A percentile compares a stretch with the other conserved stretches of the same genome.
phyloP scores from a whole-genome alignment of 35 echinoderm and acorn worm genomes.

The Lytechinus variegatus region DNA sequence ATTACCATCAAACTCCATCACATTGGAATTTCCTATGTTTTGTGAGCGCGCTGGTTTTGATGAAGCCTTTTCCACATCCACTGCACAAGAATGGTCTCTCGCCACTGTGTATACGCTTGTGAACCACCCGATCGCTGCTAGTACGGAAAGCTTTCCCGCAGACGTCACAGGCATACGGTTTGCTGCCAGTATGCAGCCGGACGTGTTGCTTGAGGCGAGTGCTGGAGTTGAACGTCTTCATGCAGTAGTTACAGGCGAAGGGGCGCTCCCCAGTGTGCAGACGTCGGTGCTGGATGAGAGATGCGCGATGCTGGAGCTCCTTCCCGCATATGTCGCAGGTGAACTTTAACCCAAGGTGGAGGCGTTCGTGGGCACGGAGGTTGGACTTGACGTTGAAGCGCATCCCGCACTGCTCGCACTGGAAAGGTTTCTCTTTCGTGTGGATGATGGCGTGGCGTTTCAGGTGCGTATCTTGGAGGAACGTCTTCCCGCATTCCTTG shows the following conservation, averaged over 20 bases:
- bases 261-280: slow-evolving; percentile 77
- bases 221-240: slow-evolving; percentile 54
- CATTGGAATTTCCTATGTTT: slow-evolving; percentile 13
- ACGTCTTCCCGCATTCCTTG: slow-evolving; percentile 65
- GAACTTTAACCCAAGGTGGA: slow-evolving; percentile 23
- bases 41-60: background rate
- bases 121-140: background rate
- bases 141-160: slow-evolving; percentile 57
- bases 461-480: slow-evolving; percentile 40
- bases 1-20: background rate
- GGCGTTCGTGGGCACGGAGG: slow-evolving; percentile 43
- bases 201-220: slow-evolving; percentile 62
- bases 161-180: slow-evolving; percentile 60
- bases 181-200: slow-evolving; percentile 64
- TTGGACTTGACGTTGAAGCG: slow-evolving; percentile 61
- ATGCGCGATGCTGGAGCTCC: background rate
- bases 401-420: slow-evolving; percentile 60
- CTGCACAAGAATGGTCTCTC: slow-evolving; percentile 42
- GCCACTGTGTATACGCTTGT: slow-evolving; percentile 32
- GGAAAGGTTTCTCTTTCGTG: slow-evolving; percentile 65
- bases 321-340: background rate
- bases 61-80: slow-evolving; percentile 30
- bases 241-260: slow-evolving; percentile 66
- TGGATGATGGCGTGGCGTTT: slow-evolving; percentile 59
- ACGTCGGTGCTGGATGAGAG: slow-evolving; percentile 46